Conservation (phyloP, 2,888 invertebrate genomes). For the Tubulanus polymorphus region DNA sequence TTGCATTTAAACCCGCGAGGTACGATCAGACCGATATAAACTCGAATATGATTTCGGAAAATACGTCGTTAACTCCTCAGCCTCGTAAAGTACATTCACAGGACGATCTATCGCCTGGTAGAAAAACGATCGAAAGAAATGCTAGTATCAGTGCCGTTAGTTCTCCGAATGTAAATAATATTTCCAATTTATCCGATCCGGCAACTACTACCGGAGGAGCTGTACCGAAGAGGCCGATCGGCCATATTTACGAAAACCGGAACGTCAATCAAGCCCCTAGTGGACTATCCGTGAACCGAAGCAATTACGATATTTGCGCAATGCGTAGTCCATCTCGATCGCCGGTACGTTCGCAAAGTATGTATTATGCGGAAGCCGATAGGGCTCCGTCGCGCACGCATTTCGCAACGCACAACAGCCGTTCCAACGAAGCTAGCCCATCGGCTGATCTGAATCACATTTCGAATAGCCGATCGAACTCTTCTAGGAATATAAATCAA, state of each 20-base stretch:
- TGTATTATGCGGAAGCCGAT: neutral
- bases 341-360: neutral
- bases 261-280: neutral
- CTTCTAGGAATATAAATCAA: neutral
- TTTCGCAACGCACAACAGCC: neutral
- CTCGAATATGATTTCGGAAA: neutral
- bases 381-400: neutral
- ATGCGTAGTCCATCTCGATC: neutral
- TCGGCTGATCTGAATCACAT: no score
- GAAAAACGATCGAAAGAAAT: neutral
- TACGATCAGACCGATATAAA: neutral
- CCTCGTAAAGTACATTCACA: neutral
- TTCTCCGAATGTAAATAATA: neutral
- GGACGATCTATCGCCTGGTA: neutral
- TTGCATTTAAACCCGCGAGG: neutral
- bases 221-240: neutral
- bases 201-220: neutral
- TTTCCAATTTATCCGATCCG: neutral
- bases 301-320: no score
- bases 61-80: neutral
- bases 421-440: neutral
- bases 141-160: neutral
- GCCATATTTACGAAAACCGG: neutral
- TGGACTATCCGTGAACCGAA: neutral
- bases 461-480: neutral